Base-by-base conservation (phyloP, 1,140 invertebrate species). In the Apis mellifera region DNA sequence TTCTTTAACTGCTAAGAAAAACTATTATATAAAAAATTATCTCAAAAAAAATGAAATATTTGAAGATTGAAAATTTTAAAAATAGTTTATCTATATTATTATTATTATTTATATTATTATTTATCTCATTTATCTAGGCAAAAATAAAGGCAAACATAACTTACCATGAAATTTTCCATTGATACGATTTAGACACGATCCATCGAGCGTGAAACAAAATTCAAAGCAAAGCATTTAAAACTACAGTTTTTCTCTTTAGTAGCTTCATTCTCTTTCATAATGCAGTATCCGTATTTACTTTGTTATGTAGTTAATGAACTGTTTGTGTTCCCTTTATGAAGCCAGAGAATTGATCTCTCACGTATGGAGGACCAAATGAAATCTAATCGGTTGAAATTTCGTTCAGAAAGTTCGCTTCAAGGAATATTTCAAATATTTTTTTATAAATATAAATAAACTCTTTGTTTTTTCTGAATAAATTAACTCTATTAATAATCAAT, bases 341-440 rank as follows among this genome's bases (percentile, higher is more conserved):
- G 19, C 57, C 17, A 1, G 59, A 42, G 66, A 50, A 78, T 26
- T 75, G 66, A 71, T 72, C 52, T 72, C 64, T 17, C 62, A 17
- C 12, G 23, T 48, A 73, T 13, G 50, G 21, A 9, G 54, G 23
- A 48, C 65, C 65, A 55, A 60, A 57, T 59, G 74, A 78, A 78
- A 83, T 83, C 82, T 78, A 78, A 83, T 72, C 78, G 82, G 78
- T 73, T 73, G 77, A 84, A 80, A 84, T 80, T 84, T 84, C 82
- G 77, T 64, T 50, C 74, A 62, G 78, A 70, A 84, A 71, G 70
- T 72, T 72, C 74, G 55, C 50, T 48, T 64, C 21, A 54, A 71
- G 15, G 52, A 78, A 23, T 75, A 69, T 17, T 17, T 50, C 52
- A 21, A 54, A 26, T 57, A 52, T 21, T 71, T 19, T n/a, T 26